phyloP scores from a whole-genome alignment of 2,113 vertebrate genomes.

The Caranx ignobilis region DNA sequence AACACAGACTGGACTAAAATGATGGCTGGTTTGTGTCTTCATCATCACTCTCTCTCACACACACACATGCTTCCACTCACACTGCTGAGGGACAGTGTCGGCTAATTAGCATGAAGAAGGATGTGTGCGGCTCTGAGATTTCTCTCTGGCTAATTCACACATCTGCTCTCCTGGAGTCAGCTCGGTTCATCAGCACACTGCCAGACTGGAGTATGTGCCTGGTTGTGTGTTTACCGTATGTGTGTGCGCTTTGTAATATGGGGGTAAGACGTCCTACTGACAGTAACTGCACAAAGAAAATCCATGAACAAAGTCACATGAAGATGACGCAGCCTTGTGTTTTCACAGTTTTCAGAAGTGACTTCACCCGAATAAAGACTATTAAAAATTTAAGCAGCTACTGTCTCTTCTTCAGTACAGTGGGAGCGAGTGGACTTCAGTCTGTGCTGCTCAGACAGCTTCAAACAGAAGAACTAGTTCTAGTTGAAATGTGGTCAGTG shows the following conservation, averaged over 20 bases:
- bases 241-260: background rate
- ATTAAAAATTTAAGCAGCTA: too few species aligned
- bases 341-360: too few species aligned
- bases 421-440: too few species aligned
- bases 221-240: background rate
- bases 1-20: conserved; percentile 17
- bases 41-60: background rate
- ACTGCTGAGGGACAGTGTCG: conserved; percentile 26
- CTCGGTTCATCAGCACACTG: conserved; percentile 8
- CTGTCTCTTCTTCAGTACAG: too few species aligned
- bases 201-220: background rate
- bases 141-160: conserved; percentile 56
- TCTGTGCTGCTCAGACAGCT: too few species aligned
- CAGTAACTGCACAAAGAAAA: background rate
- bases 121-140: conserved; percentile 20
- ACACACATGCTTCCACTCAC: conserved; percentile 16
- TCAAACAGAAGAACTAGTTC: too few species aligned
- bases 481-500: too few species aligned
- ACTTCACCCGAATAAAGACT: too few species aligned
- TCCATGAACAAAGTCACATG: too few species aligned
- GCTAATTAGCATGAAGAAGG: conserved; percentile 46
- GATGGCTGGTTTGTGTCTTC: conserved; percentile 14
- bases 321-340: too few species aligned
- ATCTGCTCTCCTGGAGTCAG: conserved; percentile 57
- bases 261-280: background rate